These are phyloP conservation scores for Dynastes grantii DNA, from an alignment of 2,888 invertebrate genomes.

Conservation along the genomic window DNA sequence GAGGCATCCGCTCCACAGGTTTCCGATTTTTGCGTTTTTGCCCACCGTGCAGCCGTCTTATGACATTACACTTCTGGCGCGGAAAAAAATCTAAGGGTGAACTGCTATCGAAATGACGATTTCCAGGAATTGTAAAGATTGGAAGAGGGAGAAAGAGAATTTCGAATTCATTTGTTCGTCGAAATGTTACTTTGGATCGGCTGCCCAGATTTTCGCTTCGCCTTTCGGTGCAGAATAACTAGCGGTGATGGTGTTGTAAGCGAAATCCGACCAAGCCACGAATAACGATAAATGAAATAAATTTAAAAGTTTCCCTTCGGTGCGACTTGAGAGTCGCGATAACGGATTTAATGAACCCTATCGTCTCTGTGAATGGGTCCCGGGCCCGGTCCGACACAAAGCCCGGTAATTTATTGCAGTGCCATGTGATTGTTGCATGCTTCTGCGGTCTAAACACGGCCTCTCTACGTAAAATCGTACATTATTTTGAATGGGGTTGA, in stretches of 20 bases:
- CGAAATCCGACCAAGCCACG: conserved; percentile 56
- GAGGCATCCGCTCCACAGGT: conserved; percentile 51
- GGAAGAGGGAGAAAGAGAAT: conserved; percentile 36
- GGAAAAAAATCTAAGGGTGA: conserved; percentile 33
- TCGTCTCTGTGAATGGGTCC: conserved; percentile 66
- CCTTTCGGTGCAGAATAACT: conserved; percentile 40
- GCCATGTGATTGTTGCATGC: conserved; percentile 69
- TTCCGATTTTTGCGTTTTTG: conserved; percentile 52
- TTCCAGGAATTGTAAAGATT: conserved; percentile 30
- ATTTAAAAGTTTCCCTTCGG: conserved; percentile 70
- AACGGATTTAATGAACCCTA: conserved; percentile 71
- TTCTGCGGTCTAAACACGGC: conserved; percentile 61
- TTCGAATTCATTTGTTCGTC: conserved; percentile 47
- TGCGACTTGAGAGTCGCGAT: conserved; percentile 68
- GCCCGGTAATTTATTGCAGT: conserved; percentile 67
- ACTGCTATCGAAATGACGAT: conserved; percentile 38
- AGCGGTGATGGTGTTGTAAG: conserved; percentile 46
- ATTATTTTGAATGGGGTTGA: conserved; percentile 48
- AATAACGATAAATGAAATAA: conserved; percentile 70
- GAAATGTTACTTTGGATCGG: conserved; percentile 47
- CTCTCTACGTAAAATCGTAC: conserved; percentile 48
- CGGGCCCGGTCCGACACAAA: conserved; percentile 64
- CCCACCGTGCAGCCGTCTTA: conserved; percentile 39
- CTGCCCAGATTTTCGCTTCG: conserved; percentile 43
- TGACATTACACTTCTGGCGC: conserved; percentile 45